Evolutionary conservation across 2,113 vertebrate genomes (phyloP), one percentile per base, ranked within the genome.

Genomic region (Lagopus leucura): DNA sequence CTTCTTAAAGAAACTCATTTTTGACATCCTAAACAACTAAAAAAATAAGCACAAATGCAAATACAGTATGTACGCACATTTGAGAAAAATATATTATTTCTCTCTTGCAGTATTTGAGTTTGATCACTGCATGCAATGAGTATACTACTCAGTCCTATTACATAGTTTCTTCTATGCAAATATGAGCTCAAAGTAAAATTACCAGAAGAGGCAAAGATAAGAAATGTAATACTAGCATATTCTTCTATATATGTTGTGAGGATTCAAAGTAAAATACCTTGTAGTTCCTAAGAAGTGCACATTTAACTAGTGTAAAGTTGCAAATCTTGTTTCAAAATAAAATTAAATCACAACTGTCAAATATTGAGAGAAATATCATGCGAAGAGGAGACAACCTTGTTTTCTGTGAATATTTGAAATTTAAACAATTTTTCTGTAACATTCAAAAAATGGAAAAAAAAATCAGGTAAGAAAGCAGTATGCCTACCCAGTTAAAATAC

Each of bases 181-280:
- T 88, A 88, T 78, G 70, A 72, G 11, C 34, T 93, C 61, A 91
- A 89, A 64, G 83, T 85, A 94, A 94, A 96, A 96, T 97, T 86
- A 76, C 54, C 67, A 87, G 28, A 91, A 79, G 34, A 87, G 21
- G 67, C 86, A 93, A 71, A 66, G 8, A 21, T 42, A 82, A 90
- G 58, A 90, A 70, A 54, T 54, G 8, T 27, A 28, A 54, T 16
- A 28, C 24, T 25, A 52, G 27, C 14, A 17, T 61, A 14, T 48
- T 69, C 6, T 45, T 27, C 24, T 69, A 20, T 10, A 27, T 1
- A 21, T 38, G 22, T 64, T 43, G 34, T 63, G 7, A 57, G 11
- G 81, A 85, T 88, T 67, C 50, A 81, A 81, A 80, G 34, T 61
- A 60, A 13, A 81, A 15, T 36, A 25, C 4, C 36, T 52, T 72